A percentile compares a stretch with the other conserved stretches of the same genome.
These are phyloP conservation scores for Clamator glandarius DNA, from an alignment of 2,797 vertebrate species.

Conservation along the genomic window DNA sequence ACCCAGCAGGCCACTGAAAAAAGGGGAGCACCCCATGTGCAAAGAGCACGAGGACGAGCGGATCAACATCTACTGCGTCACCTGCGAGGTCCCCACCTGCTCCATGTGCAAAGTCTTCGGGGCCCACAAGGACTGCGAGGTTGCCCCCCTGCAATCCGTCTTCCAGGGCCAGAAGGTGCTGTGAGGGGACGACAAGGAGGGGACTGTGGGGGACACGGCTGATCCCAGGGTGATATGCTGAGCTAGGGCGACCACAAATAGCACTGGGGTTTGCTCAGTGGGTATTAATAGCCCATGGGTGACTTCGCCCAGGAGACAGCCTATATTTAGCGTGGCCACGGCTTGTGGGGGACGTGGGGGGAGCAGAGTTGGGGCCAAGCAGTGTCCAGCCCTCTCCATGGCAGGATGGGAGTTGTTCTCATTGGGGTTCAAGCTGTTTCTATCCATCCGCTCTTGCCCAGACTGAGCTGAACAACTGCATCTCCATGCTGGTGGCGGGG, in stretches of 20 bases:
- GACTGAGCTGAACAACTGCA: constrained; percentile 91
- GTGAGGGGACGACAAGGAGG: neutral
- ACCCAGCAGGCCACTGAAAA: constrained; percentile 83
- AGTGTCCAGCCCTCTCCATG: neutral
- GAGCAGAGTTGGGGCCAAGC: neutral
- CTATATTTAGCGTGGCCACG: constrained; percentile 73
- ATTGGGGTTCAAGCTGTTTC: neutral
- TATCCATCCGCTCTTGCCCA: neutral
- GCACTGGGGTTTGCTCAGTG: neutral
- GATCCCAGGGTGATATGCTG: constrained; percentile 32
- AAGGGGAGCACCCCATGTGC: constrained; percentile 90
- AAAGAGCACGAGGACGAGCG: constrained; percentile 93
- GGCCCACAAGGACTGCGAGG: constrained; percentile 93
- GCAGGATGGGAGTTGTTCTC: neutral
- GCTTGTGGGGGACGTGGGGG: neutral
- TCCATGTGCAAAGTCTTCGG: constrained; percentile 99
- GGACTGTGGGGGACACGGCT: neutral
- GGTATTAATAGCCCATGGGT: constrained; percentile 57
- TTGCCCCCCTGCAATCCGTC: constrained; percentile 85
- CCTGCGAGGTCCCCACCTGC: constrained; percentile 92
- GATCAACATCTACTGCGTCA: constrained; percentile 96
- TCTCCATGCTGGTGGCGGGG: constrained; percentile 91
- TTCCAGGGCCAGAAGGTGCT: constrained; percentile 90
- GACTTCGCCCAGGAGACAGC: constrained; percentile 49
- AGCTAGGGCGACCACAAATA: constrained; percentile 57